Percentiles rank a stretch among this genome's conserved stretches.
These are phyloP conservation scores for Bergia sp. DNA, from an alignment of 92 coral and sea anemone species.

Conservation along the genomic window DNA sequence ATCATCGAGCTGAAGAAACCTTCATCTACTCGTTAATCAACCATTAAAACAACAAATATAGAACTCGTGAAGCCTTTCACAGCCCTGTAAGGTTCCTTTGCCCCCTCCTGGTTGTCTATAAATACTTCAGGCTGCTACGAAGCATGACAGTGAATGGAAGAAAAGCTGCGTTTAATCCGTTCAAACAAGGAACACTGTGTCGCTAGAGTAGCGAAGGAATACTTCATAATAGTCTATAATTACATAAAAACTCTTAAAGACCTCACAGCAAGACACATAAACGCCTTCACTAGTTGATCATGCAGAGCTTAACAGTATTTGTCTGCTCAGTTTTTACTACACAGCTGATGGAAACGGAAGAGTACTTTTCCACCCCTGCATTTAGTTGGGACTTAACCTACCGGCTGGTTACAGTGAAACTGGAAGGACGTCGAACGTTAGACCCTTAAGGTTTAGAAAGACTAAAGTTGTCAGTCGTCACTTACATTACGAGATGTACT, in stretches of 20 bases:
- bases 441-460: not conserved
- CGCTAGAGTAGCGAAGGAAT: slow-evolving; percentile 3
- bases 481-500: not conserved
- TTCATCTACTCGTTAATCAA: not conserved
- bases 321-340: not conserved
- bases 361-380: not conserved
- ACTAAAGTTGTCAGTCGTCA: slow-evolving; percentile 3
- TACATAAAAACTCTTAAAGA: not conserved
- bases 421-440: not conserved
- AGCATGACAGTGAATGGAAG: not conserved
- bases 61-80: not conserved
- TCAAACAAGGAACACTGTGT: not conserved
- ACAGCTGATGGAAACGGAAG: not conserved
- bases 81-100: not conserved
- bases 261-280: slow-evolving; percentile 9
- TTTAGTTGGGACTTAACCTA: not conserved
- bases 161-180: not conserved
- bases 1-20: not conserved
- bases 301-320: not conserved
- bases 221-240: not conserved
- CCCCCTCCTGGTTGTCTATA: not conserved
- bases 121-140: not conserved
- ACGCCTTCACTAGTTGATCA: not conserved
- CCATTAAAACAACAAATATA: not conserved
- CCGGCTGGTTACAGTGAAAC: not conserved